A percentile compares a stretch with the other conserved stretches of the same genome.
These are phyloP conservation scores for Sphyrna mokarran DNA, from an alignment of 2,113 vertebrate species.

Conservation along the genomic window DNA sequence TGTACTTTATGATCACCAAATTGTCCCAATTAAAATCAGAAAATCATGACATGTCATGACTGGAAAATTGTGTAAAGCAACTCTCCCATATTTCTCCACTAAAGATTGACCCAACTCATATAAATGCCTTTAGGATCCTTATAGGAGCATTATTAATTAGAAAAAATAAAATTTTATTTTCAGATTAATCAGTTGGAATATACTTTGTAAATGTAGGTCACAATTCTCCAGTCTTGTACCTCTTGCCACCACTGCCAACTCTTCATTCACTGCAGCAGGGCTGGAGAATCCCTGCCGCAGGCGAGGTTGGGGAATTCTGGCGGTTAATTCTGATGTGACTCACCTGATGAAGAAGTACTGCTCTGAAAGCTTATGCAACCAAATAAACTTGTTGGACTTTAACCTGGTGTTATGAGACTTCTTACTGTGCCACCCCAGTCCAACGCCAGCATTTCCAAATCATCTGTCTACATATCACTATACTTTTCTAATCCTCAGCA, in stretches of 20 bases:
- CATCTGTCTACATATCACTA: constrained; percentile 9
- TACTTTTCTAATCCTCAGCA: constrained; percentile 57
- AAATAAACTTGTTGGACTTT: no score
- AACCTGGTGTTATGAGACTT: no score
- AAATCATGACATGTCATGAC: not conserved
- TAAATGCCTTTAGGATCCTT: not conserved
- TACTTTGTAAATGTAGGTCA: not conserved
- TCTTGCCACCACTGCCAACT: no score
- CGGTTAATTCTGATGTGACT: no score
- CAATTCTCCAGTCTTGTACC: no score
- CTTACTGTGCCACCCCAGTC: no score
- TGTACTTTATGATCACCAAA: not conserved
- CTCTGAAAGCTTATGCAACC: no score
- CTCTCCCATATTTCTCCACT: not conserved
- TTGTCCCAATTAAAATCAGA: not conserved
- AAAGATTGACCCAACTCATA: not conserved
- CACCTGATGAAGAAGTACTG: no score
- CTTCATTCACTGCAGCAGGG: no score
- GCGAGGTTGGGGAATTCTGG: no score
- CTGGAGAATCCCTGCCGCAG: no score
- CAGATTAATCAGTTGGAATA: not conserved
- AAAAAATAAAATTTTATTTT: not conserved
- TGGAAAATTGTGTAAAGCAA: not conserved
- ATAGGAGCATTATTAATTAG: not conserved
- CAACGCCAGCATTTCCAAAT: no score